Percentiles rank a stretch among this genome's conserved stretches.
These are phyloP conservation scores for Atopsyche davidsoni DNA, from an alignment of 1,140 invertebrate genomes.

Conservation along the genomic window DNA sequence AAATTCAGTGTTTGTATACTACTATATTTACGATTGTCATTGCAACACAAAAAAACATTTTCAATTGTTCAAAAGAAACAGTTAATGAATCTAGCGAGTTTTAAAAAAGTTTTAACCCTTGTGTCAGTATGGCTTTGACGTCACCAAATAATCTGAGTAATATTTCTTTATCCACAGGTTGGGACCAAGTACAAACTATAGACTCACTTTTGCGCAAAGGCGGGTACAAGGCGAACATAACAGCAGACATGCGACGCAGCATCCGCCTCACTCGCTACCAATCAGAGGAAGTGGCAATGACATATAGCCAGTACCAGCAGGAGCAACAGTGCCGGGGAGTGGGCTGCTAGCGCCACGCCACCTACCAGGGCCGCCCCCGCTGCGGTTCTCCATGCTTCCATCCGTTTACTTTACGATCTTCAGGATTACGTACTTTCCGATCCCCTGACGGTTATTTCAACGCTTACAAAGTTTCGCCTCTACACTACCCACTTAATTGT, in stretches of 20 bases:
- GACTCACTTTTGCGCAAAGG: constrained; percentile 96
- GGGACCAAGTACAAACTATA: constrained; percentile 96
- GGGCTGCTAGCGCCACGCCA: constrained; percentile 43
- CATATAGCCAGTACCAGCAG: constrained; percentile 43
- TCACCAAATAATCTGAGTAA: too few species aligned
- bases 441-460: background rate
- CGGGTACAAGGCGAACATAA: constrained; percentile 89
- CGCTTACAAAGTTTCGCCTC: background rate
- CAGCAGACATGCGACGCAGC: constrained; percentile 74
- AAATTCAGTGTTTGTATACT: too few species aligned
- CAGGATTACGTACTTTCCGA: constrained; percentile 2
- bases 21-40: too few species aligned
- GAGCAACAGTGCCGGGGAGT: constrained; percentile 43
- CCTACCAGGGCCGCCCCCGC: constrained; percentile 7
- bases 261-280: constrained; percentile 94
- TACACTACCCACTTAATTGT: background rate
- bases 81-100: too few species aligned
- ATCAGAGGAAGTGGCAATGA: constrained; percentile 51
- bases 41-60: too few species aligned
- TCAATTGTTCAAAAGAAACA: too few species aligned
- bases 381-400: background rate
- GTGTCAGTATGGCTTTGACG: too few species aligned
- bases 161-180: constrained; percentile 59
- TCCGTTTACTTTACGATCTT: background rate
- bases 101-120: too few species aligned